phyloP scores from a whole-genome alignment of 2,888 invertebrate genomes.

The Cosmia pyralina region DNA sequence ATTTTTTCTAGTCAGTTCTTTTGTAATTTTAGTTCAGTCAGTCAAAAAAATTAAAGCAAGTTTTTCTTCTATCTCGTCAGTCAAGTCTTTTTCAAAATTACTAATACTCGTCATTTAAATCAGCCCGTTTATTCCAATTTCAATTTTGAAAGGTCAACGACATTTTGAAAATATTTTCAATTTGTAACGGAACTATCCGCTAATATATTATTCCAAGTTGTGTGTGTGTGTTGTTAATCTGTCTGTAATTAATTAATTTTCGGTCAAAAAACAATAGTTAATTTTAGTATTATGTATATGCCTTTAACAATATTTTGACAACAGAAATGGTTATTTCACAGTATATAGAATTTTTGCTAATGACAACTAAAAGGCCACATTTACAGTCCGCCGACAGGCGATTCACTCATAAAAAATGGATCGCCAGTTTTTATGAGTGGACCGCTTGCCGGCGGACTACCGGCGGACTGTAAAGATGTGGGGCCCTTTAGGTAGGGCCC shows the following conservation, averaged over 20 bases:
- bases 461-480: no score
- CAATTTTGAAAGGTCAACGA: neutral
- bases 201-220: neutral
- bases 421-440: no score
- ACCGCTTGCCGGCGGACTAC: no score
- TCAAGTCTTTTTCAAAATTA: neutral
- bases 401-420: no score
- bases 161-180: neutral
- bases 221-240: no score
- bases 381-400: no score
- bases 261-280: neutral
- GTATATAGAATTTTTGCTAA: neutral
- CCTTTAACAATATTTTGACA: neutral
- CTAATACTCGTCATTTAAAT: neutral
- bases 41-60: neutral
- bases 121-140: constrained; percentile 1
- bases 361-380: neutral
- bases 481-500: neutral
- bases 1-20: neutral
- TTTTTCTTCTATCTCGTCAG: neutral
- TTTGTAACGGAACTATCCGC: neutral
- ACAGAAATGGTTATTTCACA: neutral
- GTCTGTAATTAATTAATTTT: neutral
- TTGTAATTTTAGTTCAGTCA: constrained; percentile 13
- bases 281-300: no score